Evolutionary conservation across 1,140 invertebrate species (phyloP), one percentile per base, ranked within the genome.

Genomic region (Polypedilum pembai): DNA sequence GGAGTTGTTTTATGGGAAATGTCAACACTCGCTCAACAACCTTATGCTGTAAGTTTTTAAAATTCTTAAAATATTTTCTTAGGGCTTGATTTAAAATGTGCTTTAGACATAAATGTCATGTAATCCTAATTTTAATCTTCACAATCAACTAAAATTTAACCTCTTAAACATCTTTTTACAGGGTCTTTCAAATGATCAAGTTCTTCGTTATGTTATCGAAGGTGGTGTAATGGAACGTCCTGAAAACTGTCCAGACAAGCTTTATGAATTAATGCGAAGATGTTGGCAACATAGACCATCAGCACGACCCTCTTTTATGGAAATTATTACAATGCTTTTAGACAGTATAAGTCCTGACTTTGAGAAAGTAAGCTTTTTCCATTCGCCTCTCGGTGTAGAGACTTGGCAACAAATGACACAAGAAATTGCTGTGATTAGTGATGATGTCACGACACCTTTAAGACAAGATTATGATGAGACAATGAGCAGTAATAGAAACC

Each of bases 1-100:
- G 96, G 96, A 41, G 91, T 98, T 15, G 96, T 99, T 2, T 82
- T 99, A 20, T 99, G 96, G 94, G 97, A 99, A 85, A 98, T 99
- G 94, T 93, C 93, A 7, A 99, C 96, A 0, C 85, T 98, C 15
- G 96, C 94, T 17, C 94, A 94, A 73, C 96, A 98, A 83, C 98
- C 98, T 10, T 99, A 99, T 83, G 88, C 92, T 90, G 96, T 82
- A 83, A 88, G 72, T 73, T 75, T 65, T 75, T 20, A 33, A 33
- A 33, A 33, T 33, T 33, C 24, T 56, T 75, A n/a, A n/a, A n/a
- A n/a, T n/a, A n/a, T n/a, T n/a, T n/a, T n/a, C n/a, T n/a, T n/a
- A n/a, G n/a, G n/a, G n/a, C n/a, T n/a, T n/a, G n/a, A n/a, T n/a
- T n/a, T n/a, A n/a, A n/a, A n/a, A n/a, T n/a, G n/a, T n/a, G n/a